Base-by-base conservation (phyloP, 2,888 invertebrate species). In the Melolontha melolontha region DNA sequence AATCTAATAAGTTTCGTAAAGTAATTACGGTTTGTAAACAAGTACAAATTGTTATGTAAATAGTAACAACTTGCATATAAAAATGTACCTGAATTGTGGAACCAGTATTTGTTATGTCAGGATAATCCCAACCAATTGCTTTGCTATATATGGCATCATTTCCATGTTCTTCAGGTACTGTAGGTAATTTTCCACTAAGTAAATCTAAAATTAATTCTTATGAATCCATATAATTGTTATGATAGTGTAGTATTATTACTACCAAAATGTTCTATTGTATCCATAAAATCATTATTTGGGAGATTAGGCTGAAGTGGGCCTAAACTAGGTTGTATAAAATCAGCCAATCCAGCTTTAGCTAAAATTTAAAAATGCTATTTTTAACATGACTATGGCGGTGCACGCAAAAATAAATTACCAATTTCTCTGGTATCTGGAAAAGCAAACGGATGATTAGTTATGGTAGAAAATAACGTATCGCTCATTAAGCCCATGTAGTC, bases 351-450 rank as follows among this genome's bases (percentile, higher is more conserved):
- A 64, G 95, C 94, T 82, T 93, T 90, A 59, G 93, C 94, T 94
- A 83, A 42, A 84, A 86, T 75, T 72, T 66, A 71, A 68, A 42
- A 47, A 41, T 42, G 11, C 12, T 6, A 1, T 7, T 14, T 44
- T 4, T 8, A 14, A 47, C 7, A n/a, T 8, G 1, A 50, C 0
- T 16, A 22, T 50, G 5, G 2, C 7, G 10, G 11, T 5, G n/a
- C 12, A 40, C 40, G 7, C n/a, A 14, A n/a, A 29, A 29, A 49
- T 40, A 59, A 75, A 84, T 85, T 87, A 97, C 97, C 94, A 76
- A 98, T 95, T 87, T 99, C 98, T 85, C 96, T 89, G 64, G 96
- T 93, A 86, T 98, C 97, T 10, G 98, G 98, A 85, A 98, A 98
- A 72, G 94, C 93, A 85, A 97, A 96, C 6, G 97, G 96, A 82